Percentiles rank a stretch among this genome's conserved stretches.
phyloP scores from a whole-genome alignment of 2,113 vertebrate genomes.

The Chlorocebus sabaeus region DNA sequence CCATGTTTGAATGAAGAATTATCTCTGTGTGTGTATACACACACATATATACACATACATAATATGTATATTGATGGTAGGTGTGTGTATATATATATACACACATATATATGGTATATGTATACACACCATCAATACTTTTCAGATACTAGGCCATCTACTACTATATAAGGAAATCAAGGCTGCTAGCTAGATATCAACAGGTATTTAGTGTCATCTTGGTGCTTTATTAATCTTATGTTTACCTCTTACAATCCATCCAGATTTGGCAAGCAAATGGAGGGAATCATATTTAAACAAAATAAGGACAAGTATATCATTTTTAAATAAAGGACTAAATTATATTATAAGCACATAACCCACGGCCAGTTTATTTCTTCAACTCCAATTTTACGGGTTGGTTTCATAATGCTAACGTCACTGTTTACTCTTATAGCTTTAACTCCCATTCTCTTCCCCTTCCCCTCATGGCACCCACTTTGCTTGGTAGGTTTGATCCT shows the following conservation, averaged over 20 bases:
- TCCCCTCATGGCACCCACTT: background rate
- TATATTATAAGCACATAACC: background rate
- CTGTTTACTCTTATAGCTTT: background rate
- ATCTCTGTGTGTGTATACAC: too few species aligned
- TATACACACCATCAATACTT: background rate
- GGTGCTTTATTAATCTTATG: background rate
- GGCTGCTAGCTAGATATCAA: background rate
- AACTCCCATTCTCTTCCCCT: background rate
- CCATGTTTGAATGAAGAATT: background rate
- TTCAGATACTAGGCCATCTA: background rate
- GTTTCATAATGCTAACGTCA: accelerated
- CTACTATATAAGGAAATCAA: background rate
- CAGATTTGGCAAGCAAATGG: background rate
- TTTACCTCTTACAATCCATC: background rate
- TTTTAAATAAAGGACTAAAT: background rate
- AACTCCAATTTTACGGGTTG: accelerated
- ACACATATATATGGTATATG: too few species aligned
- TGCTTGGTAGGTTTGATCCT: background rate
- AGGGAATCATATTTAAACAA: background rate
- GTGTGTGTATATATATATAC: too few species aligned
- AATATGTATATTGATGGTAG: too few species aligned
- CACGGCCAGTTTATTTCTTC: background rate
- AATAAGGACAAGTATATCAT: background rate
- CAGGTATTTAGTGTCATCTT: background rate
- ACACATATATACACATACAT: too few species aligned